Conservation (phyloP, 2,113 vertebrate species). For the Vicugna pacos region DNA sequence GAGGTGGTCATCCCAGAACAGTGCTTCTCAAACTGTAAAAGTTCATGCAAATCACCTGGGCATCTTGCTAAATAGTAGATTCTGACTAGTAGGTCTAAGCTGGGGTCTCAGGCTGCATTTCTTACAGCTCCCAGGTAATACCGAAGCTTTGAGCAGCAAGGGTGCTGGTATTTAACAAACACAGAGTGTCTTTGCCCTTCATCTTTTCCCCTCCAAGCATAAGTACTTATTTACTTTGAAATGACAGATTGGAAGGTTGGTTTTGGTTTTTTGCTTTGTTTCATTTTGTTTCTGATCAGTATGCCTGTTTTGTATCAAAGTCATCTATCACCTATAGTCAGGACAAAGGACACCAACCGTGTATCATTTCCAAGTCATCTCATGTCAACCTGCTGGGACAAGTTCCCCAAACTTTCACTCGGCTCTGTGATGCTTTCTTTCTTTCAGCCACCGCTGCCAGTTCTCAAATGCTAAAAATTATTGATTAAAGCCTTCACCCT, state of each 20-base stretch:
- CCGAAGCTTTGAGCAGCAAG: not conserved
- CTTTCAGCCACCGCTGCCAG: not conserved
- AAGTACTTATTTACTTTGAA: not conserved
- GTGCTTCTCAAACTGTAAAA: not conserved
- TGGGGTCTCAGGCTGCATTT: not conserved
- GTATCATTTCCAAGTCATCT: constrained; percentile 67
- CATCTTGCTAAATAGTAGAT: not conserved
- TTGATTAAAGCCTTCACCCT: constrained; percentile 10
- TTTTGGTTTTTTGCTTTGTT: not conserved
- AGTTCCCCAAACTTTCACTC: constrained; percentile 47
- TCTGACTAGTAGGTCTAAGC: not conserved
- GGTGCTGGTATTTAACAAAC: not conserved
- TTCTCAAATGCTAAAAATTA: constrained; percentile 45
- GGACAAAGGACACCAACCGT: constrained; percentile 52
- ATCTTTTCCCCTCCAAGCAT: not conserved
- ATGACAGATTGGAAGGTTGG: not conserved
- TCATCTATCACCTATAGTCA: constrained; percentile 52
- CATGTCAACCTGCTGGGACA: constrained; percentile 55
- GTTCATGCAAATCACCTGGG: not conserved
- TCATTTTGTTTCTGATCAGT: not conserved
- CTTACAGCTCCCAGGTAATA: not conserved
- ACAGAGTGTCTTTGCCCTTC: not conserved
- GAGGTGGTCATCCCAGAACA: not conserved
- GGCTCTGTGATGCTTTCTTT: not conserved
- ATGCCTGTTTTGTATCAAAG: constrained; percentile 21